These are phyloP conservation scores for Solenopsis invicta DNA, from an alignment of 1,140 invertebrate genomes.

Conservation along the genomic window DNA sequence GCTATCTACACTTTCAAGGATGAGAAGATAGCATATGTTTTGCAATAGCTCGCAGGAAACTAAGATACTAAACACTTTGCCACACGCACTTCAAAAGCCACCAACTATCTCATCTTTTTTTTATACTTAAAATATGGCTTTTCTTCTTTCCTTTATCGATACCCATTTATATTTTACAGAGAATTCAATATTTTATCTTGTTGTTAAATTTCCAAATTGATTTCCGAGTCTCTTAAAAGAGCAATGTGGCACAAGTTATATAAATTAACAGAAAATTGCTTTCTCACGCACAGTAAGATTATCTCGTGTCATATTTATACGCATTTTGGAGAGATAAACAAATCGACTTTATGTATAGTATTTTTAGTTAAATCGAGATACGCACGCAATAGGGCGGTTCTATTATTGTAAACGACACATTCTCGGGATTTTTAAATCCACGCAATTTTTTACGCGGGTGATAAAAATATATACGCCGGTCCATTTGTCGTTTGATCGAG, in stretches of 20 bases:
- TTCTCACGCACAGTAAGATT: neutral
- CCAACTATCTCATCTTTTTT: neutral
- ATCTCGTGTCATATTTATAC: neutral
- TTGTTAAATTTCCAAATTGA: neutral
- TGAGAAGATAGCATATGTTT: conserved; percentile 49
- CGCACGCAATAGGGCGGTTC: neutral
- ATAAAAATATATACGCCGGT: conserved; percentile 32
- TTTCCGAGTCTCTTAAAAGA: neutral
- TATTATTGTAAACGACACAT: conserved; percentile 28
- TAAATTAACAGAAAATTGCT: neutral
- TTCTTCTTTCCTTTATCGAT: conserved; percentile 4
- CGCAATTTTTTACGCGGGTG: neutral
- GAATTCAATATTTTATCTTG: conserved; percentile 4
- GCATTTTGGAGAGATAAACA: conserved; percentile 17
- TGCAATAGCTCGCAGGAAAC: neutral
- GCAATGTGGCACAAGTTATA: neutral
- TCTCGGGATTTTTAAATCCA: conserved; percentile 16
- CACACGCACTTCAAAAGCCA: neutral
- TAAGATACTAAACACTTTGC: neutral
- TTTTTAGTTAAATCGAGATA: conserved; percentile 16
- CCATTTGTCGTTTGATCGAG: conserved; percentile 28
- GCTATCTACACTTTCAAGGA: conserved; percentile 34
- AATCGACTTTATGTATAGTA: neutral
- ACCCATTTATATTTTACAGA: neutral
- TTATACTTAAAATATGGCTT: neutral